Base-by-base conservation (phyloP, 1,140 invertebrate genomes). In the Sarcophaga peregrina region DNA sequence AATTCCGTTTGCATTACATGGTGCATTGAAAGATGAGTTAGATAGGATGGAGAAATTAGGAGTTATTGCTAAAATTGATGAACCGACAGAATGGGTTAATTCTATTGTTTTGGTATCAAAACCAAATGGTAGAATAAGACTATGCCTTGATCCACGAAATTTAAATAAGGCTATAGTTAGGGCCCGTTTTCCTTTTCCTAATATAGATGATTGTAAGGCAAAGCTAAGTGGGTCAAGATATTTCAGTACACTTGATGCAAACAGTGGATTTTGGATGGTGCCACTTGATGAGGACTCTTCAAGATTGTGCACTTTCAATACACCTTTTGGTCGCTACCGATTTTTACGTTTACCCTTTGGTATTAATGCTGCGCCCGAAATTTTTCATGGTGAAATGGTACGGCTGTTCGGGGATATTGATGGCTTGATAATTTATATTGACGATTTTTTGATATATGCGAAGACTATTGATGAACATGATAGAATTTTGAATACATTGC, bases 141-240 rank as follows among this genome's bases (percentile, higher is more conserved):
- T 91, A 75, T 92, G 91, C 83, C 81, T 92, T 20, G 91, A 92
- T 86, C 91, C 91, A 10, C 86, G 86, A 84, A 86, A 90, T 80
- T 85, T 92, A 83, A 92, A 92, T 87, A 87, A 87, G 85, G 84
- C 83, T n/a, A 89, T 93, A 8, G 85, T 86, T 74, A 76, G 91
- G 58, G 85, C 88, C 74, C 87, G 90, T 84, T 91, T 88, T 86
- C 87, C 85, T 46, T 87, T 92, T 68, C 90, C 90, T 25, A 90
- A 86, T 9, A 84, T 91, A 74, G 90, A 91, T 47, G 89, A 90
- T 68, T 82, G 91, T 13, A 87, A 84, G 52, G 83, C 85, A 25
- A 86, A 88, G 82, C 76, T 92, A 37, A 45, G n/a, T 75, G 86
- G 87, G 17, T 85, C 89, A 47, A 86, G 86, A 84, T 86, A 85